Evolutionary conservation across 2,797 vertebrate genomes (phyloP).

Genomic region (Gallinago stenura): DNA sequence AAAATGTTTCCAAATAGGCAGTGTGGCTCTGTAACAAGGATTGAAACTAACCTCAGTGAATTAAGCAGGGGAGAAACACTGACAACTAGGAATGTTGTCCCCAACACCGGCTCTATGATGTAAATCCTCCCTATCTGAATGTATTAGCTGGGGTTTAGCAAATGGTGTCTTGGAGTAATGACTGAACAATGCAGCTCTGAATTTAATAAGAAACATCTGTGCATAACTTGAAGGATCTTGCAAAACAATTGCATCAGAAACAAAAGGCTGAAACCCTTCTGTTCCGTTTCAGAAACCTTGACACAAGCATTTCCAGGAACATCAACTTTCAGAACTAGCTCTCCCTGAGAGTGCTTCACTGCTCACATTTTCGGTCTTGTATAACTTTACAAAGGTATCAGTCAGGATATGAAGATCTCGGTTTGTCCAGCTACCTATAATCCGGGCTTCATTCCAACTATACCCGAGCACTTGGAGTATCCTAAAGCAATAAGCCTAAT

Average conservation of each 20-base stretch:
- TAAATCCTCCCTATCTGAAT: conserved; percentile 7
- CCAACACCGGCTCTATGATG: not conserved
- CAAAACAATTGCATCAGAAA: conserved; percentile 58
- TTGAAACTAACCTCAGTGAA: not conserved
- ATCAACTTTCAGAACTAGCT: not conserved
- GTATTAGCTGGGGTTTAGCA: conserved; percentile 34
- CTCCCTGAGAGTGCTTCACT: not conserved
- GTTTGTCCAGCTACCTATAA: not conserved
- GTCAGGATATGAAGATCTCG: not conserved
- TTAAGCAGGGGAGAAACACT: not conserved
- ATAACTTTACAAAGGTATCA: not conserved
- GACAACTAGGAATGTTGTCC: not conserved
- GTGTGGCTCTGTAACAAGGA: not conserved
- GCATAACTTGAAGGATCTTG: conserved; percentile 15
- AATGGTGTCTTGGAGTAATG: conserved; percentile 66
- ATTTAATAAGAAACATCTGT: conserved; percentile 79
- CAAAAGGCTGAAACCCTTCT: conserved; percentile 53
- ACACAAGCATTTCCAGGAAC: conserved; percentile 19
- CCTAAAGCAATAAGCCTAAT: not conserved
- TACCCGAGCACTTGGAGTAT: not conserved
- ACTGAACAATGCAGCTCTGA: conserved; percentile 71
- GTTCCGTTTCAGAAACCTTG: conserved; percentile 5
- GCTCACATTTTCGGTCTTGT: not conserved
- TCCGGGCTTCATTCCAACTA: not conserved
- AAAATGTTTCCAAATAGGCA: not conserved